A percentile compares a stretch with the other conserved stretches of the same genome.
phyloP scores from a whole-genome alignment of 2,888 invertebrate species.

The Plebejus argus region DNA sequence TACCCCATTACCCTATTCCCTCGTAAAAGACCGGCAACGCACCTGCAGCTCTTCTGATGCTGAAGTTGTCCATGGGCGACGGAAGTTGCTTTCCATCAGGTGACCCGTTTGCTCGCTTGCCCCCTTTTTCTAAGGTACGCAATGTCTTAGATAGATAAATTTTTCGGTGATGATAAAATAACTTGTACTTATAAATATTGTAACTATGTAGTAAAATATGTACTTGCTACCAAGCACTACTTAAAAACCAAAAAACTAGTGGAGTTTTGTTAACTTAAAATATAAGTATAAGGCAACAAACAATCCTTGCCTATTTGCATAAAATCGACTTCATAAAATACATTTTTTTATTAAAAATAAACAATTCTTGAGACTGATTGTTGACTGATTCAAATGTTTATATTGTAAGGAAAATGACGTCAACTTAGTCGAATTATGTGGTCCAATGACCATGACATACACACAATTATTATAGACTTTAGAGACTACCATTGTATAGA shows the following conservation, averaged over 20 bases:
- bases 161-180: too few relatives aligned
- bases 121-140: too few relatives aligned
- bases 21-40: too few relatives aligned
- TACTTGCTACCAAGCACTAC: too few relatives aligned
- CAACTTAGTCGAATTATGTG: conserved; percentile 19
- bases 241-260: not conserved
- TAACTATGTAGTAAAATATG: too few relatives aligned
- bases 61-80: too few relatives aligned
- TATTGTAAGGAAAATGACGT: conserved; percentile 17
- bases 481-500: not conserved
- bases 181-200: too few relatives aligned
- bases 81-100: too few relatives aligned
- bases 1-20: too few relatives aligned
- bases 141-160: too few relatives aligned
- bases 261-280: not conserved
- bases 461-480: not conserved
- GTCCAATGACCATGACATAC: conserved; percentile 19
- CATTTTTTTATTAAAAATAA: conserved; percentile 5
- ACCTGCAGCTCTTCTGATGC: too few relatives aligned
- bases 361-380: not conserved
- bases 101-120: too few relatives aligned
- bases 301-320: not conserved
- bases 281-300: not conserved
- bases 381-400: conserved; percentile 5
- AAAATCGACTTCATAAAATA: not conserved